phyloP scores from a whole-genome alignment of 2,797 vertebrate genomes.

The Ammospiza maritima region DNA sequence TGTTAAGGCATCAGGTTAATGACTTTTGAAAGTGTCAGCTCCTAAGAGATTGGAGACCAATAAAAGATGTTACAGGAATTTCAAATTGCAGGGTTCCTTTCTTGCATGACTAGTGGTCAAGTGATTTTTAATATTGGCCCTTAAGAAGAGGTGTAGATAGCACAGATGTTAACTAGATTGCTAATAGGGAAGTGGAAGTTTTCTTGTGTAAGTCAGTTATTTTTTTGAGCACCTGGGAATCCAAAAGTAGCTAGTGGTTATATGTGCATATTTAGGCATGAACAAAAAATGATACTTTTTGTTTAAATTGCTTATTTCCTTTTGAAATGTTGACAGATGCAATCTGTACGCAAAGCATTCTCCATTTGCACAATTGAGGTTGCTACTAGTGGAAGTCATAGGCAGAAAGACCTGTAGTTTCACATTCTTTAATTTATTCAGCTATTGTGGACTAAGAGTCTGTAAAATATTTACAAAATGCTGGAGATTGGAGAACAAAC shows the following conservation, averaged over 20 bases:
- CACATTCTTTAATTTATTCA: neutral
- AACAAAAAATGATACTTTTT: neutral
- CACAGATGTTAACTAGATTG: neutral
- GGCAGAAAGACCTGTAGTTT: neutral
- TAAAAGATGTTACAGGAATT: neutral
- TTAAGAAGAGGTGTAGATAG: neutral
- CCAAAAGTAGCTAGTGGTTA: neutral
- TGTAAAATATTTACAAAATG: conserved; percentile 9
- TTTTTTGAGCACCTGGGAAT: neutral
- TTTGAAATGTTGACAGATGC: neutral
- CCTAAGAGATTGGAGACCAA: neutral
- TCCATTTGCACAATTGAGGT: neutral
- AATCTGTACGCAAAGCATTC: neutral
- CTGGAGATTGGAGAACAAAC: neutral
- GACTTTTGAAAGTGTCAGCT: neutral
- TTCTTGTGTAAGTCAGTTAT: neutral
- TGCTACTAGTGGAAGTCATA: neutral
- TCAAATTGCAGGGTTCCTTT: neutral
- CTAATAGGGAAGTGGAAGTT: neutral
- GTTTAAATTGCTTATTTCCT: neutral
- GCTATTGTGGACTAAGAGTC: neutral
- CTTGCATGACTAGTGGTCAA: neutral
- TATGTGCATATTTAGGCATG: neutral
- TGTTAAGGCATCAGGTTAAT: neutral
- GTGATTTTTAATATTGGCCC: neutral